A percentile compares a stretch with the other conserved stretches of the same genome.
Evolutionary conservation across 2,113 vertebrate species (phyloP).

Genomic region (Platycercus adscitus): DNA sequence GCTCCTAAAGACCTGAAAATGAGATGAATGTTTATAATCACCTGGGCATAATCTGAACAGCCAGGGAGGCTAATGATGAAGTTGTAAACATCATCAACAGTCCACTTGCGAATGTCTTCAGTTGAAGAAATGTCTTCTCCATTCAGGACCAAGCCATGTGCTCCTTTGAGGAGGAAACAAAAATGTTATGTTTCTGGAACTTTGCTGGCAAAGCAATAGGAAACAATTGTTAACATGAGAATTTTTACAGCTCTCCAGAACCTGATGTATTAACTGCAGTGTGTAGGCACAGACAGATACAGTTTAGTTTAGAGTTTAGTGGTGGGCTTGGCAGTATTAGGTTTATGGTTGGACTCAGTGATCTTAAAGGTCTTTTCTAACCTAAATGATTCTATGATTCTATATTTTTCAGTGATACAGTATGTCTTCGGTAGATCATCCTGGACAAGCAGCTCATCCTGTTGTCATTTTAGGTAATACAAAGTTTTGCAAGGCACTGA

Average conservation of each 20-base stretch:
- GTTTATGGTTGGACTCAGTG: background rate
- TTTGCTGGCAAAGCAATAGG: background rate
- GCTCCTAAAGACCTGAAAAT: background rate
- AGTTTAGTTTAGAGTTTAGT: background rate
- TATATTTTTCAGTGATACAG: background rate
- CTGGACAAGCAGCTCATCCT: background rate
- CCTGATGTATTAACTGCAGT: background rate
- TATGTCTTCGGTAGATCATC: background rate
- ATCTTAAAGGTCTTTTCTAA: background rate
- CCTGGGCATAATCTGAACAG: conserved; percentile 93
- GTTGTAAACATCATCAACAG: conserved; percentile 87
- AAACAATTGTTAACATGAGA: background rate
- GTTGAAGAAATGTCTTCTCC: conserved; percentile 79
- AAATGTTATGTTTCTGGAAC: background rate
- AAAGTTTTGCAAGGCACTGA: background rate
- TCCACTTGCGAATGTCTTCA: conserved; percentile 93
- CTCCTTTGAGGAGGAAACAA: conserved; percentile 70
- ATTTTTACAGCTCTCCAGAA: background rate
- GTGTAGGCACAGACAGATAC: background rate
- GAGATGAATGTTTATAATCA: conserved; percentile 32
- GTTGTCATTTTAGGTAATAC: background rate
- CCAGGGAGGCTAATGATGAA: conserved; percentile 89
- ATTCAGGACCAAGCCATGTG: conserved; percentile 79
- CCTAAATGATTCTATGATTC: background rate
- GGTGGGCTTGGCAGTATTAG: background rate